Evolutionary conservation across 1,140 invertebrate genomes (phyloP).

Genomic region (Ephestia elutella): DNA sequence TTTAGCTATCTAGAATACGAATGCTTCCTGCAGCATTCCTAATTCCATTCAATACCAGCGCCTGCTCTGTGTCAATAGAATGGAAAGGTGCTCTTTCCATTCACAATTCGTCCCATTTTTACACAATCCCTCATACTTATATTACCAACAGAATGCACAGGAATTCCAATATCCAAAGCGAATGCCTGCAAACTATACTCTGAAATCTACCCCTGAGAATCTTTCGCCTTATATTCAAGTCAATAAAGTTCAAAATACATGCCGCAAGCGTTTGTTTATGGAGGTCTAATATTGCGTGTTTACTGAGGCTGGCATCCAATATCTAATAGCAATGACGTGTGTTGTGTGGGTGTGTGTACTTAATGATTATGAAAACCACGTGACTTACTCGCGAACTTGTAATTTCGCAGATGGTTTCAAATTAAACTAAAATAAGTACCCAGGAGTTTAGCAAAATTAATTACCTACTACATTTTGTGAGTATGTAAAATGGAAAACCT

Average conservation of each 20-base stretch:
- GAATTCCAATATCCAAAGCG: neutral
- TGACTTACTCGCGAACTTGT: neutral
- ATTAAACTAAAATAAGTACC: neutral
- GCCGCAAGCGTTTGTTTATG: no score
- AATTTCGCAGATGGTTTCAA: neutral
- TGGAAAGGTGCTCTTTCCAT: neutral
- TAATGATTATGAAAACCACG: neutral
- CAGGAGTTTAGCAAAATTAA: no score
- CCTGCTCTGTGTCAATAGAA: neutral
- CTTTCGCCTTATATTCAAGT: neutral
- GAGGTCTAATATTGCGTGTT: slow-evolving; percentile 12
- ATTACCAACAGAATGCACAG: neutral
- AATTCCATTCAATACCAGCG: no score
- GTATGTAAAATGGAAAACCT: no score
- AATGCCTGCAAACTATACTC: neutral
- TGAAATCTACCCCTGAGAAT: neutral
- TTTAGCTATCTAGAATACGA: no score
- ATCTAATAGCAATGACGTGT: slow-evolving; percentile 10
- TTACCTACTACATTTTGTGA: no score
- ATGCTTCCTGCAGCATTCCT: no score
- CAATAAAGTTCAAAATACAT: slow-evolving; percentile 9
- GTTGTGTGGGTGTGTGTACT: slow-evolving; percentile 7
- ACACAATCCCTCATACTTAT: neutral
- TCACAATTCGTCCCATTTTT: slow-evolving; percentile 1
- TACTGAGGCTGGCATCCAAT: slow-evolving; percentile 12